Evolutionary conservation across 2,888 invertebrate genomes (phyloP).

Genomic region (Erebia epiphron): DNA sequence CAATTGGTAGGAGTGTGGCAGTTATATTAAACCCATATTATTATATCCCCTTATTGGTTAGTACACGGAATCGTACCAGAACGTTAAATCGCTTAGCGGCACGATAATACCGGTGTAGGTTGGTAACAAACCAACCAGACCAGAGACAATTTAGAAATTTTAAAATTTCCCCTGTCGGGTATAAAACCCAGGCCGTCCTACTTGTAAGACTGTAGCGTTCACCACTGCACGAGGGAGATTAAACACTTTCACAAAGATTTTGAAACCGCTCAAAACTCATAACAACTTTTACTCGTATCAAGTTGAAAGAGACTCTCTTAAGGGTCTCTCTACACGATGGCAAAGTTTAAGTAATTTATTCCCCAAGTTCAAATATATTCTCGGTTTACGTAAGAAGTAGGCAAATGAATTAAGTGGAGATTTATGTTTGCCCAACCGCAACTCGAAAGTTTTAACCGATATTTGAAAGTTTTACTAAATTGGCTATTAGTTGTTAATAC

Average conservation of each 20-base stretch:
- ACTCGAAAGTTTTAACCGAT: not conserved
- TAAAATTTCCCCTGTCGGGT: too few relatives aligned
- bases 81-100: too few relatives aligned
- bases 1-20: too few relatives aligned
- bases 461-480: not conserved
- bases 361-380: slow-evolving; percentile 13
- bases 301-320: not conserved
- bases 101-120: too few relatives aligned
- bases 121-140: too few relatives aligned
- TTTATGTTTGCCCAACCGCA: not conserved
- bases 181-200: not conserved
- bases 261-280: not conserved
- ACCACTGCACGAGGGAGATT: too few relatives aligned
- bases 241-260: not conserved
- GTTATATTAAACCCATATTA: too few relatives aligned
- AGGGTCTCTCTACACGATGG: not conserved
- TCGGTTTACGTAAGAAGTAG: slow-evolving; percentile 4
- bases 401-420: not conserved
- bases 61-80: too few relatives aligned
- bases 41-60: too few relatives aligned
- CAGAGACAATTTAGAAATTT: too few relatives aligned
- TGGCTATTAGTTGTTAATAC: not conserved
- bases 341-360: slow-evolving; percentile 10
- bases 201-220: too few relatives aligned
- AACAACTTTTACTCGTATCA: slow-evolving; percentile 6